Conservation (phyloP, 1,140 invertebrate genomes). For the Solenopsis invicta region DNA sequence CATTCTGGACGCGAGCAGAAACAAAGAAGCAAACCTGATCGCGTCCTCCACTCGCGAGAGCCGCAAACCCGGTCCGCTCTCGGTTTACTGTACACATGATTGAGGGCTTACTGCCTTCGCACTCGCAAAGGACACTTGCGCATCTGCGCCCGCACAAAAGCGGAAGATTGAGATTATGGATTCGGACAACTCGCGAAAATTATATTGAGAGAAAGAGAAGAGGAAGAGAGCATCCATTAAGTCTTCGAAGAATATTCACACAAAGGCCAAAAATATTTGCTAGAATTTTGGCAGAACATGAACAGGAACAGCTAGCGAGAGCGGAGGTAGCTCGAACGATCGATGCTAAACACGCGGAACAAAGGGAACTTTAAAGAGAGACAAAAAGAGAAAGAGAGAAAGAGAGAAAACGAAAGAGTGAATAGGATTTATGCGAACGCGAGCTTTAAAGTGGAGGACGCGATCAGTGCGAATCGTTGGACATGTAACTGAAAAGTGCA, state of each 20-base stretch:
- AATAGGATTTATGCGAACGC: slow-evolving; percentile 35
- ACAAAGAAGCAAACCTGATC: slow-evolving; percentile 46
- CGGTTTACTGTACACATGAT: slow-evolving; percentile 20
- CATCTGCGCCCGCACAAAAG: not conserved
- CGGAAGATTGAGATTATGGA: slow-evolving; percentile 4
- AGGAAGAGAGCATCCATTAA: too few relatives aligned
- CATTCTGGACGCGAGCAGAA: slow-evolving; percentile 1
- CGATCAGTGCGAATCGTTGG: not conserved
- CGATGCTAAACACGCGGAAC: slow-evolving; percentile 47
- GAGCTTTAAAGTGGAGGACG: slow-evolving; percentile 42
- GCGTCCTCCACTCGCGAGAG: too few relatives aligned
- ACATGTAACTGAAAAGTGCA: slow-evolving; percentile 15
- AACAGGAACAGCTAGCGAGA: not conserved
- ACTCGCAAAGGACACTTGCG: not conserved
- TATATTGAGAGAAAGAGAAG: not conserved
- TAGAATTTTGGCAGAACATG: slow-evolving; percentile 42
- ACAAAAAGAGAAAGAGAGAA: not conserved
- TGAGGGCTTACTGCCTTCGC: not conserved
- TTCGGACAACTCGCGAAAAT: slow-evolving; percentile 21
- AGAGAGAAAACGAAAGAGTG: not conserved
- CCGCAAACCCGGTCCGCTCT: not conserved
- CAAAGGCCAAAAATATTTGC: slow-evolving; percentile 40
- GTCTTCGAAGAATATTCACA: not conserved
- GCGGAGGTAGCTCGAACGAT: slow-evolving; percentile 30
- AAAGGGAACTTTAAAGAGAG: slow-evolving; percentile 31